Evolutionary conservation across 2,888 invertebrate species (phyloP).

Genomic region (Hofmannophila pseudospretella): DNA sequence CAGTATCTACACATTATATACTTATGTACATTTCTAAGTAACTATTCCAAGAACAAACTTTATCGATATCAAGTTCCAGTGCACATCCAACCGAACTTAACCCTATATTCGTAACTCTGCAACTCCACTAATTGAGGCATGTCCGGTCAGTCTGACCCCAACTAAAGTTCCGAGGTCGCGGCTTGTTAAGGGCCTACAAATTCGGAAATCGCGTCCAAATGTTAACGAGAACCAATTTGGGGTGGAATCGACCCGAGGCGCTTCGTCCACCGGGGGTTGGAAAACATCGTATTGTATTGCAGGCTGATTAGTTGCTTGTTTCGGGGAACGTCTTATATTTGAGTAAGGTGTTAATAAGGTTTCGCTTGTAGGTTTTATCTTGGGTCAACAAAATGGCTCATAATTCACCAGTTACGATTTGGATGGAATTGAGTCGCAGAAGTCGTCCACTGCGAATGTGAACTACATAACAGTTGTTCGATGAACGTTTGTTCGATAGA

Average conservation of each 20-base stretch:
- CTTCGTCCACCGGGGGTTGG: constrained; percentile 30
- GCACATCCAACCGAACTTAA: constrained; percentile 4
- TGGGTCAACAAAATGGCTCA: too few relatives aligned
- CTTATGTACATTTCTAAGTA: too few relatives aligned
- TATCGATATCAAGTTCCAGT: constrained; percentile 20
- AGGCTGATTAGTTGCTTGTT: constrained; percentile 52
- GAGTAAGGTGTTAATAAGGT: constrained; percentile 2
- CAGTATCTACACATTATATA: too few relatives aligned
- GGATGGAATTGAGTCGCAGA: too few relatives aligned
- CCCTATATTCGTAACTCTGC: constrained; percentile 29
- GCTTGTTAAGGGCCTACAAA: constrained; percentile 65
- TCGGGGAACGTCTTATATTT: constrained; percentile 20
- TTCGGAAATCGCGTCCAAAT: constrained; percentile 69
- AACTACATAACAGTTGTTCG: too few relatives aligned
- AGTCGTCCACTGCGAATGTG: too few relatives aligned
- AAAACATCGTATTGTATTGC: constrained; percentile 49
- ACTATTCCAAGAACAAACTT: too few relatives aligned
- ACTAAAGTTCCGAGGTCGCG: constrained; percentile 50
- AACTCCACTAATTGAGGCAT: constrained; percentile 63
- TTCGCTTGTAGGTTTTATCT: too few relatives aligned
- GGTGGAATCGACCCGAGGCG: constrained; percentile 37
- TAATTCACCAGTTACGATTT: too few relatives aligned
- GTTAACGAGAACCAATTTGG: constrained; percentile 72
- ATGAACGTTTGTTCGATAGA: too few relatives aligned
- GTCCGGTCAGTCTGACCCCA: constrained; percentile 59